Percentiles rank a stretch among this genome's conserved stretches.
phyloP scores from a whole-genome alignment of 2,113 vertebrate genomes.

The Orycteropus afer region DNA sequence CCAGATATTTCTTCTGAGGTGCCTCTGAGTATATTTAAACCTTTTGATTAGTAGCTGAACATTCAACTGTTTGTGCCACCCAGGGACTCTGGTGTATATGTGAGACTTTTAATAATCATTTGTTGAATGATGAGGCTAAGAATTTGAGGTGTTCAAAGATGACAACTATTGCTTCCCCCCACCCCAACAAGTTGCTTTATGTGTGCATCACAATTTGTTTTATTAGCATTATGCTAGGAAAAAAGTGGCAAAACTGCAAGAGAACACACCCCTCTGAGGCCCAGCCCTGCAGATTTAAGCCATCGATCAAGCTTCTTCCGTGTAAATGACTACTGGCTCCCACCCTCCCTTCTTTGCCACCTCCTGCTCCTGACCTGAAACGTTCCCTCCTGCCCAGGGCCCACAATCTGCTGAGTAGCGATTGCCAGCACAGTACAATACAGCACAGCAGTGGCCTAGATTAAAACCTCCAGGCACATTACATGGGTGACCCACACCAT shows the following conservation, averaged over 20 bases:
- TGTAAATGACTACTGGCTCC: not conserved
- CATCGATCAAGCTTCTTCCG: not conserved
- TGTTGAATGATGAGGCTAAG: not conserved
- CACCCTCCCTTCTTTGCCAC: not conserved
- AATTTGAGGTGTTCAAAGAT: not conserved
- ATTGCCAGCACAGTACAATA: not conserved
- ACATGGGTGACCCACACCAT: not conserved
- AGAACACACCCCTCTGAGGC: not conserved
- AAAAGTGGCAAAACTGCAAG: not conserved
- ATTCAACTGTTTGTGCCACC: not conserved
- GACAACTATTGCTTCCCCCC: too few relatives aligned
- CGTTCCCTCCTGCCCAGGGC: not conserved
- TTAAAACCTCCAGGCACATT: slow-evolving; percentile 1
- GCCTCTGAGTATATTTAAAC: not conserved
- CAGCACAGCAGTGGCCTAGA: not conserved
- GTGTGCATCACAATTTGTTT: not conserved
- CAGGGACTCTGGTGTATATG: not conserved
- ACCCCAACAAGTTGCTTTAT: not conserved
- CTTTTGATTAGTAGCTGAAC: not conserved
- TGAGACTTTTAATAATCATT: not conserved
- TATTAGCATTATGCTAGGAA: not conserved
- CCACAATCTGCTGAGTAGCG: not conserved
- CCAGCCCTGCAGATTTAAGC: not conserved
- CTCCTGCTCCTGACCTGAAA: not conserved
- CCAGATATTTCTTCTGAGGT: not conserved